Conservation (phyloP, 2,888 invertebrate species). For the Pollenia amentaria region DNA sequence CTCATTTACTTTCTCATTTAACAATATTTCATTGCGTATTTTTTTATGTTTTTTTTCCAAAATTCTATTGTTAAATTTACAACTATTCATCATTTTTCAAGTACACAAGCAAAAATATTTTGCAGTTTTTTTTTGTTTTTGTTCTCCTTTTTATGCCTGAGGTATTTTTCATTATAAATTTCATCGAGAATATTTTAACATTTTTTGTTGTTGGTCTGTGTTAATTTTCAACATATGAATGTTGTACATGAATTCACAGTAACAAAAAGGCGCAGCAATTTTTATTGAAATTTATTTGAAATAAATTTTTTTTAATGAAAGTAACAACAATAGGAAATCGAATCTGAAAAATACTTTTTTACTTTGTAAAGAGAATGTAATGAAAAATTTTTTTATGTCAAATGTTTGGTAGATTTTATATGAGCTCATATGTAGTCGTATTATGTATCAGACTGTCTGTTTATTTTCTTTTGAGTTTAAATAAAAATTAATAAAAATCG, state of each 20-base stretch:
- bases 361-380: neutral
- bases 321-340: conserved; percentile 8
- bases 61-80: conserved; percentile 5
- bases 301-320: conserved; percentile 49
- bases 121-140: neutral
- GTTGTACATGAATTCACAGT: neutral
- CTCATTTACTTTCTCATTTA: neutral
- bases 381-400: neutral
- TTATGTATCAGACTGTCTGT: too few relatives aligned
- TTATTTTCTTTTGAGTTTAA: neutral
- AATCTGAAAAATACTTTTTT: neutral
- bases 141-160: neutral
- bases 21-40: neutral
- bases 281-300: conserved; percentile 60
- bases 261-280: neutral
- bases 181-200: conserved; percentile 18
- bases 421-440: neutral
- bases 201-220: neutral
- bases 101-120: conserved; percentile 18
- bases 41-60: neutral
- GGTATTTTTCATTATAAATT: conserved; percentile 58
- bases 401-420: neutral
- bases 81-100: conserved; percentile 38
- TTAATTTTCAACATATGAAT: conserved; percentile 25
- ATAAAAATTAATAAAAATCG: neutral